Conservation (phyloP, 2,888 invertebrate species). For the Subacronicta megacephala region DNA sequence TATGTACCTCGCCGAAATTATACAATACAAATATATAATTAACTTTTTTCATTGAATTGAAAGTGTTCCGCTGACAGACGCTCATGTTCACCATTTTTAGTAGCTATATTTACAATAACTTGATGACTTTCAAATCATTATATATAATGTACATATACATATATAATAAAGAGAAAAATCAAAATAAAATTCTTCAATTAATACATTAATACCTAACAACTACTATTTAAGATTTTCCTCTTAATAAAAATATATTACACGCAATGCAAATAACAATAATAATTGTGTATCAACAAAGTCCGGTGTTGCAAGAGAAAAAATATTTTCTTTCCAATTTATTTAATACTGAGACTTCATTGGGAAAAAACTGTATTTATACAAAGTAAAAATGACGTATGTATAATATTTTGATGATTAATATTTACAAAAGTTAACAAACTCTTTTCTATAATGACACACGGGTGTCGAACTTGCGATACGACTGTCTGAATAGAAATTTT, state of each 20-base stretch:
- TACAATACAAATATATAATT: conserved; percentile 87
- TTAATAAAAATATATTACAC: conserved; percentile 89
- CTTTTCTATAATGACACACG: conserved; percentile 67
- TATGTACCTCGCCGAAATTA: conserved; percentile 77
- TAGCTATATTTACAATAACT: conserved; percentile 87
- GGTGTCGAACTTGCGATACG: conserved; percentile 66
- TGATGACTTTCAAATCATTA: conserved; percentile 84
- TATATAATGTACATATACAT: conserved; percentile 87
- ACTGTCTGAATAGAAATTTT: conserved; percentile 53
- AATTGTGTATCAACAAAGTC: conserved; percentile 77
- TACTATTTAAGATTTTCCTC: conserved; percentile 88
- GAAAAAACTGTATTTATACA: conserved; percentile 70
- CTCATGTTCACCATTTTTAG: conserved; percentile 73
- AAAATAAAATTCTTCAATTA: conserved; percentile 89
- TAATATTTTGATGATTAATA: conserved; percentile 73
- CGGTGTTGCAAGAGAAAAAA: conserved; percentile 69
- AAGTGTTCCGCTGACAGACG: conserved; percentile 79
- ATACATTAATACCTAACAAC: conserved; percentile 88
- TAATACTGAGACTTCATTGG: conserved; percentile 82
- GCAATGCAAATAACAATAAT: conserved; percentile 85
- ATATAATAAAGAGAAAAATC: conserved; percentile 88
- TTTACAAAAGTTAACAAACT: conserved; percentile 86
- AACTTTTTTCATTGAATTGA: conserved; percentile 71
- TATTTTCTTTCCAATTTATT: conserved; percentile 56
- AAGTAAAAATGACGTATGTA: conserved; percentile 69